phyloP scores from a whole-genome alignment of 1,140 invertebrate species.

The Armadillidium nasatum region DNA sequence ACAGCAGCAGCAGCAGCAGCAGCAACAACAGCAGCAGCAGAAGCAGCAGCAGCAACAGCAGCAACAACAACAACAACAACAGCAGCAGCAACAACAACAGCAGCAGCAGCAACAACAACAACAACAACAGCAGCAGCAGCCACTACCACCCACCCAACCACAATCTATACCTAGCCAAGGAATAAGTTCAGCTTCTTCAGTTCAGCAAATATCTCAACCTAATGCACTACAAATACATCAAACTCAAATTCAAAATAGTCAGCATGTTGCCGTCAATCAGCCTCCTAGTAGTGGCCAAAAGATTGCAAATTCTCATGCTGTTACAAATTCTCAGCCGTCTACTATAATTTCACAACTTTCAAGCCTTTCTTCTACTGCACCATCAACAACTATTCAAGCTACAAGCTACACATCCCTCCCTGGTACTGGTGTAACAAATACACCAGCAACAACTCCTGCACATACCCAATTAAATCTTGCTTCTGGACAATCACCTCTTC shows the following conservation, averaged over 20 bases:
- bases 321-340: background rate
- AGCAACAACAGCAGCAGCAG: slow-evolving; percentile 48
- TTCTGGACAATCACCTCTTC: slow-evolving; percentile 18
- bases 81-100: slow-evolving; percentile 51
- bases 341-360: background rate
- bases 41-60: slow-evolving; percentile 51
- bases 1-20: background rate
- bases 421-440: slow-evolving; percentile 23
- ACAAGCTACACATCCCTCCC: slow-evolving; percentile 29
- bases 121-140: slow-evolving; percentile 49
- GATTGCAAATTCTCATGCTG: background rate
- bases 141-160: slow-evolving; percentile 24
- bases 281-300: background rate
- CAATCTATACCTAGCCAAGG: slow-evolving; percentile 28
- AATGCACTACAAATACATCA: background rate
- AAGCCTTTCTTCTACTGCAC: background rate
- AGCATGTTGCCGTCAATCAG: background rate
- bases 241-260: background rate
- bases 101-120: slow-evolving; percentile 51
- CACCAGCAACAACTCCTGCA: slow-evolving; percentile 33
- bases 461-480: slow-evolving; percentile 28
- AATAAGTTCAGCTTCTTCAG: background rate
- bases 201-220: background rate
- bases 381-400: slow-evolving; percentile 18
- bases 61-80: slow-evolving; percentile 47